Evolutionary conservation across 1,140 invertebrate genomes (phyloP).

Genomic region (Littorina saxatilis): DNA sequence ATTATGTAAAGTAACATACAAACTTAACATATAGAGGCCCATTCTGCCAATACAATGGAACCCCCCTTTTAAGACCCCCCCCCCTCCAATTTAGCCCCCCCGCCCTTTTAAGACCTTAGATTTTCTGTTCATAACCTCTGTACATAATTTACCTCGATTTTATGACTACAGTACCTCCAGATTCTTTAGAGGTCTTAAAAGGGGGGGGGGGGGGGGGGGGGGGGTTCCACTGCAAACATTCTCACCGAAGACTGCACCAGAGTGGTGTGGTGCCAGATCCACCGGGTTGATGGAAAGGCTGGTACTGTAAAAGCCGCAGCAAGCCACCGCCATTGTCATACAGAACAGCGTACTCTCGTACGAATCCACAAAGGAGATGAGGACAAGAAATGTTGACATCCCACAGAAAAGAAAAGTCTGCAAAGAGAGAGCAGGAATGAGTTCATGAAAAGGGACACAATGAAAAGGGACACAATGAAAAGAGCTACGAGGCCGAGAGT

Average conservation of each 20-base stretch:
- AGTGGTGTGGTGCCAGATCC: constrained; percentile 84
- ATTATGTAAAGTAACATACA: no score
- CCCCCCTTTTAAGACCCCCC: no score
- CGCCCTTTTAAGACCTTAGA: no score
- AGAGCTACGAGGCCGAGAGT: not conserved
- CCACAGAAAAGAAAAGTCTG: constrained; percentile 81
- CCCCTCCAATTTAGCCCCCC: no score
- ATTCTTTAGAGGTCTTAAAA: no score
- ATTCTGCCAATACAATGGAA: no score
- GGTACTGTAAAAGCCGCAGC: constrained; percentile 84
- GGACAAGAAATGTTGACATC: constrained; percentile 80
- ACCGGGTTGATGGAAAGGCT: constrained; percentile 86
- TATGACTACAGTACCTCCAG: no score
- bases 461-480: not conserved
- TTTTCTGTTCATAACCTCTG: no score
- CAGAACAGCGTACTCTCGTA: constrained; percentile 78
- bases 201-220: no score
- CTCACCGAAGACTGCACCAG: constrained; percentile 84
- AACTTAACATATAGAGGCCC: no score
- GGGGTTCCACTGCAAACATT: no score
- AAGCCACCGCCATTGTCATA: constrained; percentile 80
- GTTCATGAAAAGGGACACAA: not conserved
- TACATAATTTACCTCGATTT: no score
- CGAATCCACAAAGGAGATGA: constrained; percentile 77
- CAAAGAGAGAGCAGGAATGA: constrained; percentile 61